Evolutionary conservation across 2,113 vertebrate species (phyloP).

Genomic region (Oncorhynchus gorbuscha): DNA sequence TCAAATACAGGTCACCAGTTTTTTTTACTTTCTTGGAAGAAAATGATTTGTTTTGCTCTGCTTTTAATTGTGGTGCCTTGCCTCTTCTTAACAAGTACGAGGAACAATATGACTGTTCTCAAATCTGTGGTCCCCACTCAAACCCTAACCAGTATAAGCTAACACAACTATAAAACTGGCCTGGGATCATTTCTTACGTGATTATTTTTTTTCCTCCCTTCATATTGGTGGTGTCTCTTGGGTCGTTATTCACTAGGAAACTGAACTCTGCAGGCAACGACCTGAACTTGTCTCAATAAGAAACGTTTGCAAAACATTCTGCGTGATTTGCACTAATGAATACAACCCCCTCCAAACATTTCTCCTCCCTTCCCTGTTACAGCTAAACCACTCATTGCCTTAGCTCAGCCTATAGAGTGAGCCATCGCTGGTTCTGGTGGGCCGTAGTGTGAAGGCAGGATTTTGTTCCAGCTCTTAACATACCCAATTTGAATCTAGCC

Average conservation of each 20-base stretch:
- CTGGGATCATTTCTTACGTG: not conserved
- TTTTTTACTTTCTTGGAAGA: no score
- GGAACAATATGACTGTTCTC: not conserved
- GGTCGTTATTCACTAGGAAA: no score
- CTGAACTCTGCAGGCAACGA: no score
- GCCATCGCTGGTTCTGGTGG: no score
- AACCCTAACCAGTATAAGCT: constrained; percentile 5
- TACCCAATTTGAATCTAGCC: no score
- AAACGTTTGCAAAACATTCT: not conserved
- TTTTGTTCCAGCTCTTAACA: no score
- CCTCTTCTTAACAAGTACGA: not conserved
- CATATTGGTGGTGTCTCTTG: no score
- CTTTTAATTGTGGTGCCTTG: not conserved
- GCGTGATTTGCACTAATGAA: not conserved
- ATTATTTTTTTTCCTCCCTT: no score
- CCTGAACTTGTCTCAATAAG: no score
- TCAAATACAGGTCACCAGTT: not conserved
- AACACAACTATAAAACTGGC: not conserved
- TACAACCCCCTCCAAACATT: accelerated
- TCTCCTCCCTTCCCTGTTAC: not conserved
- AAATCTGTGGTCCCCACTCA: not conserved
- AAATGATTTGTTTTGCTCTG: not conserved
- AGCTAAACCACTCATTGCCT: not conserved
- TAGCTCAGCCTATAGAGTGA: not conserved
- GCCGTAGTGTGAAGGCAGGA: no score